Base-by-base conservation (phyloP, 1,140 invertebrate genomes). In the Atopsyche davidsoni region DNA sequence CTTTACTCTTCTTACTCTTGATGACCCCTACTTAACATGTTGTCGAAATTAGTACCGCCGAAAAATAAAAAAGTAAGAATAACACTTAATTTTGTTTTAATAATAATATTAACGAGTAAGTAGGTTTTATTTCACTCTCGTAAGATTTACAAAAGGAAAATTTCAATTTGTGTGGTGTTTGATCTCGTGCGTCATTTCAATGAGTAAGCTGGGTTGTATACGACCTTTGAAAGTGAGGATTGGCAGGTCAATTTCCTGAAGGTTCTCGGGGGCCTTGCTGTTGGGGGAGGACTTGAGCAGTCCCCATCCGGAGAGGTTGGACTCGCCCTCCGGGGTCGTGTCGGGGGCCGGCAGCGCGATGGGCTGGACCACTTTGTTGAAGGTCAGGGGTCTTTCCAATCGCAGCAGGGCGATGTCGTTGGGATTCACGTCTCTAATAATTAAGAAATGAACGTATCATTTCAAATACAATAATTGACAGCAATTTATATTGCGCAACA, bases 321-420 rank as follows among this genome's bases (percentile, higher is more conserved):
- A 51, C 13, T 55, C 41, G 2, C 56, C 56, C 1, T n/a, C 44
- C 7, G 62, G 40, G 40, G 63, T 61, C n/a, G 58, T 51, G 38
- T 63, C 58, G 11, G 42, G 41, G 4, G 64, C 54, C 31, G 79
- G 77, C 35, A 86, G 58, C 1, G 50, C 52, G 9, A 83, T 72
- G 4, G 78, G 67, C 14, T 69, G 62, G 0, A 86, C 74, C 32
- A 60, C 61, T 14, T 75, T 59, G 46, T 76, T 79, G 47, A 79
- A 75, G 1, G 46, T 58, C 31, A 86, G 70, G 2, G 77, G 70
- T 2, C 61, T 64, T 23, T 62, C 66, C n/a, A 83, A 60, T 48
- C 69, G 69, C 14, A 86, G 59, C 0, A 87, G 36, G 23, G 79
- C 82, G 38, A 87, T 79, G 55, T 87, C 85, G 50, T 79, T 60